Evolutionary conservation across 2,113 vertebrate genomes (phyloP), one percentile per base, ranked within the genome.

Genomic region (Danionella cerebrum): DNA sequence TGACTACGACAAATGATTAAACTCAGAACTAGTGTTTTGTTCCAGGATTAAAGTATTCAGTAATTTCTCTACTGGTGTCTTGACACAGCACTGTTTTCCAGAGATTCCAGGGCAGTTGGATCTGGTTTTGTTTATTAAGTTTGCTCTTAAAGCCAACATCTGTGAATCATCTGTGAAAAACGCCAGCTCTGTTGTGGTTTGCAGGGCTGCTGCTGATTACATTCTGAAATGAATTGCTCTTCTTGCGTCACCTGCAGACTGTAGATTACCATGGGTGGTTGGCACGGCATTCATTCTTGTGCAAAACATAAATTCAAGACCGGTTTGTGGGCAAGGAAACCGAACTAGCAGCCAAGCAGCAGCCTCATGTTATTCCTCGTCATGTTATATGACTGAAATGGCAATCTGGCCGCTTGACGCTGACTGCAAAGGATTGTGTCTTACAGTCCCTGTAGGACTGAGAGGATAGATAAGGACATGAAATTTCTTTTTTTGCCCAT

Each of bases 291-390:
- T 59, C 33, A 59, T 18, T 59, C 66, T 59, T 25, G 22, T 21
- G 50, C 54, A 50, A n/a, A 60, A 39, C 44, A n/a, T 60, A 69
- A 69, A 50, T 60, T 51, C 59, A 47, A 69, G 31, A 29, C 42
- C 58, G 54, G 42, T 36, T 68, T 58, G 44, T 38, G 29, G 24
- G 44, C 54, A 48, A 4, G 16, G 35, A 44, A 59, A 51, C 29
- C n/a, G n/a, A n/a, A n/a, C n/a, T n/a, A n/a, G n/a, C n/a, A n/a
- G n/a, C n/a, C n/a, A n/a, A n/a, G n/a, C n/a, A n/a, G n/a, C n/a
- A n/a, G n/a, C n/a, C n/a, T n/a, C n/a, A n/a, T n/a, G n/a, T n/a
- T n/a, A n/a, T n/a, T n/a, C n/a, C n/a, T n/a, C n/a, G n/a, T n/a
- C n/a, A n/a, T n/a, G n/a, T n/a, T n/a, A n/a, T n/a, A n/a, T n/a